Evolutionary conservation across 2,797 vertebrate genomes (phyloP), one percentile per base, ranked within the genome.

Genomic region (Odontamblyopus rebecca): DNA sequence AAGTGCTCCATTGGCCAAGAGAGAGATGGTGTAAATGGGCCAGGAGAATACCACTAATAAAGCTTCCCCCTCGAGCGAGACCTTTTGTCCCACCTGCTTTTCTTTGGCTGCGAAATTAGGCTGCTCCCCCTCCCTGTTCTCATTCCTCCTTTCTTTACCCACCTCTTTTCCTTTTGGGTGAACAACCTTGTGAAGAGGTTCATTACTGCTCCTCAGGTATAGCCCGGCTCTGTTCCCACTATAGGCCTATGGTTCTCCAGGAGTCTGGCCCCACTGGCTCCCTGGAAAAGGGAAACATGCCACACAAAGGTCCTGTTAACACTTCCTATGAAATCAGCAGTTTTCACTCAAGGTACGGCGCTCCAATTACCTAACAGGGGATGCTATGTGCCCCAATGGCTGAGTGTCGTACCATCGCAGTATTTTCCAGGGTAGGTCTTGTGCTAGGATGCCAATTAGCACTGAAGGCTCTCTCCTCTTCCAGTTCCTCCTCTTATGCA

Each of bases 281-380:
- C 95, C 95, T 95, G 95, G 95, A 96, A 95, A 98, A 97, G 97
- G 96, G 96, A 98, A 98, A 97, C 96, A 96, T 95, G 94, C 94
- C 94, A 96, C 94, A 98, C 96, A 98, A 99, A 99, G 97, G 96
- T 99, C 97, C 96, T 96, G 96, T 98, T 98, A 97, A 96, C 96
- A 98, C 97, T 99, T 99, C 98, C 97, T 99, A 96, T 96, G 94
- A 98, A 99, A 98, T 98, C 97, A 97, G 96, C 96, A 97, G 96
- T 96, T 97, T 97, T 97, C 95, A 96, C 95, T 85, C 94, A 96
- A 97, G 96, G 95, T 98, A 96, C 96, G 96, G 96, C 95, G 96
- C 94, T 86, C 91, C 97, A 98, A 98, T 99, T 98, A 98, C 96
- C 95, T 95, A 93, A 94, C 95, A 96, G 93, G 95, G 91, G 95